Conservation (phyloP, 92 coral and sea anemone species). For the Epizoanthus ramosus region DNA sequence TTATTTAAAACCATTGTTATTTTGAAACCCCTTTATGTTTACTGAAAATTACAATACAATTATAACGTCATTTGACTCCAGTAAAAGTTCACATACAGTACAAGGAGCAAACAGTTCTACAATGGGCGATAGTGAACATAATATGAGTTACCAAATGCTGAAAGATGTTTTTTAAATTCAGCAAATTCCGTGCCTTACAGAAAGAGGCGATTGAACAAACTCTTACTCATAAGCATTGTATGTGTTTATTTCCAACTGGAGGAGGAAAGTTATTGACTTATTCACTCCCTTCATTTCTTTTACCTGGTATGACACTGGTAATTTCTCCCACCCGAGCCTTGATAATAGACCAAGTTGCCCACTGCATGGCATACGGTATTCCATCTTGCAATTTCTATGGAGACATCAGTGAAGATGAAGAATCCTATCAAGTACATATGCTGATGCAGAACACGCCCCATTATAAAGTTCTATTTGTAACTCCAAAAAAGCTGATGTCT, state of each 20-base stretch:
- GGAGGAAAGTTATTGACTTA: neutral
- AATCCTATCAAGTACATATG: neutral
- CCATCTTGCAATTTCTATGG: neutral
- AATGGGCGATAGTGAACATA: too few relatives aligned
- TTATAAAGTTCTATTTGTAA: neutral
- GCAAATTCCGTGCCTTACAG: neutral
- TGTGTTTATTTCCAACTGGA: neutral
- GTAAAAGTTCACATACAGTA: too few relatives aligned
- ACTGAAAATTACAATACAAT: too few relatives aligned
- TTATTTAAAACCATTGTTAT: too few relatives aligned
- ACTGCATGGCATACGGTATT: neutral
- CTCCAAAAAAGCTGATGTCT: neutral
- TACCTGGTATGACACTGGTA: neutral
- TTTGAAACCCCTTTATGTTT: too few relatives aligned
- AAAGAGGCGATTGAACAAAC: neutral
- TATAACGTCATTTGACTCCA: too few relatives aligned
- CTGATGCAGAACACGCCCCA: neutral
- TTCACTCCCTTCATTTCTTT: neutral
- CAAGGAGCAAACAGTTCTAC: too few relatives aligned
- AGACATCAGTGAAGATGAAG: neutral
- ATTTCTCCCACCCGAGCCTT: neutral
- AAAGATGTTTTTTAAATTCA: neutral
- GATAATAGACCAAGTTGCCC: neutral
- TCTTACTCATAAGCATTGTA: neutral
- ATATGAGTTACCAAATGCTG: too few relatives aligned